phyloP scores from a whole-genome alignment of 23 tunicate species.

The Trididemnum nubilum region DNA sequence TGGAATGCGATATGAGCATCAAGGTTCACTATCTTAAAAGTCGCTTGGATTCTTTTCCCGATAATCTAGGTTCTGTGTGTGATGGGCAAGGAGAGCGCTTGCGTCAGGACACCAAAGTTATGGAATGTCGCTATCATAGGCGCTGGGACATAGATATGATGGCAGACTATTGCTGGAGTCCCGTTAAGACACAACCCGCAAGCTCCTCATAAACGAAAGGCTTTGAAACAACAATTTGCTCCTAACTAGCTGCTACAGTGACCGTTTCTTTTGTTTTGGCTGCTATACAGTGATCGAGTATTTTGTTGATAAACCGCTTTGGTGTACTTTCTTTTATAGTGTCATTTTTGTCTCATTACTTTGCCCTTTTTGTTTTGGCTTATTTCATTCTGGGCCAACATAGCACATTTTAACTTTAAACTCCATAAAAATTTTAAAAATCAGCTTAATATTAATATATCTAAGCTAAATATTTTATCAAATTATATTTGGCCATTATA shows the following conservation, averaged over 20 bases:
- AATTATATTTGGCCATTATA: too few species aligned
- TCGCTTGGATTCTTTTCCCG: neutral
- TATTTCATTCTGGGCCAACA: too few species aligned
- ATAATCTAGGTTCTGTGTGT: neutral
- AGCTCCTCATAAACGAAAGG: conserved; percentile 6
- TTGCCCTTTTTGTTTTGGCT: too few species aligned
- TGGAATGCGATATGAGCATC: conserved; percentile 10
- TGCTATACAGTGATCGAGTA: neutral
- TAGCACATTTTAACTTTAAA: too few species aligned
- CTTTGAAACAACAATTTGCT: neutral
- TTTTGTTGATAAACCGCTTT: too few species aligned
- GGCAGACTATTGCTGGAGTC: conserved; percentile 12
- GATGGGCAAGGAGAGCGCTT: conserved; percentile 12
- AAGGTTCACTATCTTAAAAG: neutral
- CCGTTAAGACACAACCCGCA: neutral
- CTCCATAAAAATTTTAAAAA: too few species aligned
- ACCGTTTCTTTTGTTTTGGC: neutral
- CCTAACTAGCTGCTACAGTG: neutral
- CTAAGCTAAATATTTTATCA: too few species aligned
- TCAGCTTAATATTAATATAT: too few species aligned
- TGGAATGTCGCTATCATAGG: conserved; percentile 9
- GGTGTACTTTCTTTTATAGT: too few species aligned
- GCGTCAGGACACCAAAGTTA: neutral
- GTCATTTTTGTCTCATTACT: too few species aligned
- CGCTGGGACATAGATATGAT: conserved; percentile 1